Percentiles rank a stretch among this genome's conserved stretches.
phyloP scores from a whole-genome alignment of 2,888 invertebrate species.

The Dicranocentrus wangi region DNA sequence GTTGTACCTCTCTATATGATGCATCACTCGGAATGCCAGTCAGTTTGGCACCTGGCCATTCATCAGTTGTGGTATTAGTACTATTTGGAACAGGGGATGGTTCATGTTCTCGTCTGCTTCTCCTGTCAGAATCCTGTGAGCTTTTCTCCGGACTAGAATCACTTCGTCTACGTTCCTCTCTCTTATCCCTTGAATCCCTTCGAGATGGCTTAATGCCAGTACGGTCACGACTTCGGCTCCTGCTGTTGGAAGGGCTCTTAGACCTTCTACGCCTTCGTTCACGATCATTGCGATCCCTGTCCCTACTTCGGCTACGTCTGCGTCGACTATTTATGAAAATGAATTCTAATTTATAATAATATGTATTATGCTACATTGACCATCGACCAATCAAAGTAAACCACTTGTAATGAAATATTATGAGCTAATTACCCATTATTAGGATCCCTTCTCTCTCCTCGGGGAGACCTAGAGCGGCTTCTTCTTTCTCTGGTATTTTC shows the following conservation, averaged over 20 bases:
- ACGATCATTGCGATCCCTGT: constrained; percentile 62
- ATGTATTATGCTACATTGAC: too few species aligned
- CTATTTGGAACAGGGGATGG: constrained; percentile 49
- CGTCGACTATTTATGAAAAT: constrained; percentile 51
- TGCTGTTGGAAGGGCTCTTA: constrained; percentile 32
- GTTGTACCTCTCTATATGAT: constrained; percentile 67
- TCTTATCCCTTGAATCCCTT: constrained; percentile 61
- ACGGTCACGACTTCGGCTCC: constrained; percentile 53
- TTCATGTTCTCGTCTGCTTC: constrained; percentile 64
- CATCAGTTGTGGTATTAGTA: constrained; percentile 64
- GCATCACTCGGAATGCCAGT: constrained; percentile 68
- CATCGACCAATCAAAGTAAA: not conserved
- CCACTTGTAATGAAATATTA: not conserved
- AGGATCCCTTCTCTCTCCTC: too few species aligned
- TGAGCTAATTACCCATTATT: too few species aligned
- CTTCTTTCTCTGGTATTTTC: constrained; percentile 51
- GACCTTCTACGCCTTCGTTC: constrained; percentile 43
- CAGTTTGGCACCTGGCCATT: constrained; percentile 68
- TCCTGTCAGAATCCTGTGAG: constrained; percentile 34
- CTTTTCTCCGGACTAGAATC: constrained; percentile 65
- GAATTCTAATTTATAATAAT: not conserved
- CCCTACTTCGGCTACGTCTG: constrained; percentile 73
- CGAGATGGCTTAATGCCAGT: constrained; percentile 38
- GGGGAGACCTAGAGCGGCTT: constrained; percentile 67
- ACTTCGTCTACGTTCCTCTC: constrained; percentile 59